Evolutionary conservation across 2,888 invertebrate species (phyloP).

Genomic region (Dilophus febrilis): DNA sequence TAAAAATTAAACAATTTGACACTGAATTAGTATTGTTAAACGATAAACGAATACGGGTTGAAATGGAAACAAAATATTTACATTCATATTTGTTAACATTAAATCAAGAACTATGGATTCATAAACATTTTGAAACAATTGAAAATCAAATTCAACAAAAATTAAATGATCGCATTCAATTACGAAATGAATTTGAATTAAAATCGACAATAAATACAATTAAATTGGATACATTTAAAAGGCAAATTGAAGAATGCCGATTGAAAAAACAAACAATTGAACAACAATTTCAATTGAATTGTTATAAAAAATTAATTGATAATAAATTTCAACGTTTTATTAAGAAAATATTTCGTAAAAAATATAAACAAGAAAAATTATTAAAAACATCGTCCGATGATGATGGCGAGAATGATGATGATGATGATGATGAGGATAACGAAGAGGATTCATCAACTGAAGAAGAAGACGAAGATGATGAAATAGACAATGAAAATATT

Average conservation of each 20-base stretch:
- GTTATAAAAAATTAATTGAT: conserved; percentile 41
- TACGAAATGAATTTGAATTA: conserved; percentile 37
- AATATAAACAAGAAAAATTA: conserved; percentile 51
- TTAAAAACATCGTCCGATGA: conserved; percentile 22
- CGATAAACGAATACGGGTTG: conserved; percentile 38
- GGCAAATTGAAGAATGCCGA: conserved; percentile 28
- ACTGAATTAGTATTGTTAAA: conserved; percentile 37
- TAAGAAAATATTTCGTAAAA: conserved; percentile 66
- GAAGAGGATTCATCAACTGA: conserved; percentile 40
- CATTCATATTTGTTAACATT: conserved; percentile 46
- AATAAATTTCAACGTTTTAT: conserved; percentile 67
- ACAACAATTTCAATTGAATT: conserved; percentile 36
- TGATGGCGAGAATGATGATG: conserved; percentile 14
- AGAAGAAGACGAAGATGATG: conserved; percentile 42
- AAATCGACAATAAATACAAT: conserved; percentile 33
- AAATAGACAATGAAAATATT: conserved; percentile 38
- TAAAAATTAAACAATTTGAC: conserved; percentile 48
- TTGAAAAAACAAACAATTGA: conserved; percentile 34
- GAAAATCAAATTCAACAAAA: conserved; percentile 45
- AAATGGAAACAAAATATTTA: conserved; percentile 39
- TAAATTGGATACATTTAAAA: conserved; percentile 34
- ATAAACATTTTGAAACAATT: conserved; percentile 53
- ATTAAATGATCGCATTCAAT: conserved; percentile 37
- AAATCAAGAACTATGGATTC: conserved; percentile 55
- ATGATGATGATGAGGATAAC: conserved; percentile 36